Percentiles rank a stretch among this genome's conserved stretches.
Evolutionary conservation across 2,113 vertebrate genomes (phyloP).

Genomic region (Myrmecophaga tridactyla): DNA sequence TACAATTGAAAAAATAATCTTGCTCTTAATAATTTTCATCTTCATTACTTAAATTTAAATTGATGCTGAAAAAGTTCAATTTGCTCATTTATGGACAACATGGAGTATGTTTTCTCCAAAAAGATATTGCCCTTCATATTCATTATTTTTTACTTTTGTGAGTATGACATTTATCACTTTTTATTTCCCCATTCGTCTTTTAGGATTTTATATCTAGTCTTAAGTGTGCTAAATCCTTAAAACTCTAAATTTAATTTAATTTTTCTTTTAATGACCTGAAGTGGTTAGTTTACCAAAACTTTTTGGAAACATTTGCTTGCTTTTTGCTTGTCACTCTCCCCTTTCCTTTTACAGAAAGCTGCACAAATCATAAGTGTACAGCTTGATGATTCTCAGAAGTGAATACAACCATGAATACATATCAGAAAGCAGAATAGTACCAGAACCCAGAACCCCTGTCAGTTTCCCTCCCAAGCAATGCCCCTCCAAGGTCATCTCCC

Average conservation of each 20-base stretch:
- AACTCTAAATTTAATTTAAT: background rate
- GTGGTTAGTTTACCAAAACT: background rate
- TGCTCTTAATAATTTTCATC: background rate
- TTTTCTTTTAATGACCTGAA: background rate
- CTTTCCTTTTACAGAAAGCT: background rate
- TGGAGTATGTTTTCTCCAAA: background rate
- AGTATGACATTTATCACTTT: background rate
- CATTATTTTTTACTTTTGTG: conserved; percentile 4
- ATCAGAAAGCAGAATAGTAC: background rate
- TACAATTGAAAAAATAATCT: conserved; percentile 14
- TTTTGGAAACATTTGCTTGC: background rate
- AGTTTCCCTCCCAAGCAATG: too few species aligned
- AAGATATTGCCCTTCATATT: background rate
- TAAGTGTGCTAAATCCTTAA: background rate
- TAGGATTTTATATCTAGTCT: background rate
- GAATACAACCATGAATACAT: background rate
- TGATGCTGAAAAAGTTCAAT: background rate
- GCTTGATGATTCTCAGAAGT: background rate
- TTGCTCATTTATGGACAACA: background rate
- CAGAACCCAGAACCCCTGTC: background rate
- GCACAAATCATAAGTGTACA: background rate
- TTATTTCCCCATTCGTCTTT: conserved; percentile 52
- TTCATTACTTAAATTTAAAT: background rate
- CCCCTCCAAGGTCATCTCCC: background rate
- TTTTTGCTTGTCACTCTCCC: background rate